Evolutionary conservation across 2,113 vertebrate species (phyloP), one percentile per base, ranked within the genome.

Genomic region (Myrmecophaga tridactyla): DNA sequence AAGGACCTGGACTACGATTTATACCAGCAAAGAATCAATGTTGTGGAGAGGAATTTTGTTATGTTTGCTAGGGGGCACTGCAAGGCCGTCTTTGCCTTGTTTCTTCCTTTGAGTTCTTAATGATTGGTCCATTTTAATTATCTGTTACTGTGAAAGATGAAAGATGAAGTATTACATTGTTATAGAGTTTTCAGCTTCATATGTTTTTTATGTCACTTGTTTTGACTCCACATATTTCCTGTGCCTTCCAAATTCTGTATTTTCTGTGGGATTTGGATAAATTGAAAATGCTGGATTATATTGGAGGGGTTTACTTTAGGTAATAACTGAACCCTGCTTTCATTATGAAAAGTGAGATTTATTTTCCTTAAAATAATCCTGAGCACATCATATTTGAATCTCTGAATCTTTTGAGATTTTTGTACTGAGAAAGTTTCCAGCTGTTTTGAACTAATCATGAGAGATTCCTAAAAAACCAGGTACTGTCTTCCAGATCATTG

Each of bases 41-140:
- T 46, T 67, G 4, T 15, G 15, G 34, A 39, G 60, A 72, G 77
- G 39, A 63, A 48, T 82, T 77, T 48, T 46, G 21, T 36, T 58
- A 27, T 17, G 4, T 46, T 96, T 93, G 73, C 94, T 96, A 93
- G 94, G 56, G 94, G 95, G 87, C 86, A 51, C 82, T 94, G 41
- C 72, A 31, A 83, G 63, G 92, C 86, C 29, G 27, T 83, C 77
- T 95, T 81, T 89, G 43, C 29, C 58, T 92, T 65, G 6, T 70
- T 89, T 75, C 36, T 81, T 80, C 51, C n/a, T 92, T 72, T 53
- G 58, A 34, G 53, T 76, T 58, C 23, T 56, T 58, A 3, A 11
- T 81, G 62, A 43, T 75, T 77, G 41, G 53, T 62, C 87, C 63
- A 46, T 86, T 93, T 95, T 92, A 89, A 86, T 89, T 83, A 75